A percentile compares a stretch with the other conserved stretches of the same genome.
Conservation (phyloP, 92 coral and sea anemone genomes). For the Heliopora coerulea region DNA sequence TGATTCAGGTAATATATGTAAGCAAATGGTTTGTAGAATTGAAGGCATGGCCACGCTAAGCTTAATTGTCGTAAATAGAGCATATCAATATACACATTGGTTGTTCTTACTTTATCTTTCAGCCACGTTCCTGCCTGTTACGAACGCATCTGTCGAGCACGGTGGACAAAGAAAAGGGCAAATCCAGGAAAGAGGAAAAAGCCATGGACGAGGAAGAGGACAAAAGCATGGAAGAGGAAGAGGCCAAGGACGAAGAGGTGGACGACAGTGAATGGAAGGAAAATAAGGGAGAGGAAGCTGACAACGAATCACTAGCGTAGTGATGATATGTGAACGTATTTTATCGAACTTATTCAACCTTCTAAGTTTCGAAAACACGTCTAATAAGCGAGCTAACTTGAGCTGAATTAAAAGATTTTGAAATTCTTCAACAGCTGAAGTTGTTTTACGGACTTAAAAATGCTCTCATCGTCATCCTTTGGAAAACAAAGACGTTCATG, state of each 20-base stretch:
- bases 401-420: too few species aligned
- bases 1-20: conserved; percentile 28
- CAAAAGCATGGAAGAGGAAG: neutral
- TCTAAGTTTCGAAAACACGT: too few species aligned
- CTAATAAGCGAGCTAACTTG: too few species aligned
- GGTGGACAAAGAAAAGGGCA: neutral
- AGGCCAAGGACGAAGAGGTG: neutral
- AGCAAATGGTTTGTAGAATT: neutral
- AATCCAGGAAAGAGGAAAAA: neutral
- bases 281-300: neutral
- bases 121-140: neutral
- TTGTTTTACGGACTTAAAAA: too few species aligned
- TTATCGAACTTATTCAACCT: too few species aligned
- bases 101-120: neutral
- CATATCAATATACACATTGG: too few species aligned
- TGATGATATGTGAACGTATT: too few species aligned
- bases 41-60: neutral
- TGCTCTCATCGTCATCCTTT: too few species aligned
- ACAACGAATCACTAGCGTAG: too few species aligned
- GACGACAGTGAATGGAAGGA: neutral
- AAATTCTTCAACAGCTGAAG: too few species aligned
- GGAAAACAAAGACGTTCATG: too few species aligned
- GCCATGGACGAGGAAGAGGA: neutral
- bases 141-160: neutral
- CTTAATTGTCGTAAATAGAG: neutral